These are phyloP conservation scores for Phataginus tricuspis DNA, from an alignment of 2,797 vertebrate genomes.

Conservation along the genomic window DNA sequence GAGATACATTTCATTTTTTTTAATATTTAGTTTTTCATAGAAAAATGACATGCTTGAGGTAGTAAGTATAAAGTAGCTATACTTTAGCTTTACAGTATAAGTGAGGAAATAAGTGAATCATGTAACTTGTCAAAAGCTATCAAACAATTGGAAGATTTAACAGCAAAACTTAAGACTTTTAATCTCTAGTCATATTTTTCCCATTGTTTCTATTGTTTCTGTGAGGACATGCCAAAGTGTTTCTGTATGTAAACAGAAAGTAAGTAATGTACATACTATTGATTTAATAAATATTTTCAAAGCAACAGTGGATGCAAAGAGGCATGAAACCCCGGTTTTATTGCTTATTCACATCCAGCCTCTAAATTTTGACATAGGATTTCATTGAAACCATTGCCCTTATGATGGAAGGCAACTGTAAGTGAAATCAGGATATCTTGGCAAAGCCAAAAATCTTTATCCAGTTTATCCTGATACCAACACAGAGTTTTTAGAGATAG, in stretches of 20 bases:
- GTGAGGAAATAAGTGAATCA: not conserved
- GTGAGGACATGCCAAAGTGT: not conserved
- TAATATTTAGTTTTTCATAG: not conserved
- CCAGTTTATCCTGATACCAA: not conserved
- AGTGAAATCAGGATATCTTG: not conserved
- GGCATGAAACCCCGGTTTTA: not conserved
- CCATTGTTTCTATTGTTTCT: not conserved
- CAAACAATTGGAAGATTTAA: not conserved
- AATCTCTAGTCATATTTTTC: not conserved
- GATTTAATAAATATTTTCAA: slow-evolving; percentile 17
- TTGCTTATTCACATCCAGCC: not conserved
- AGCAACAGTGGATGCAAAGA: not conserved
- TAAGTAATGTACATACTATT: not conserved
- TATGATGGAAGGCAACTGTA: not conserved
- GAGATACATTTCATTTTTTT: not conserved
- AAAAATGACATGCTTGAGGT: not conserved
- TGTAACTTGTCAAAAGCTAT: not conserved
- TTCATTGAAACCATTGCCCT: not conserved
- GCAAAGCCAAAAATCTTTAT: not conserved
- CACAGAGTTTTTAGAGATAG: not conserved
- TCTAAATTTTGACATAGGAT: not conserved
- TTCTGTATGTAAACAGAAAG: not conserved
- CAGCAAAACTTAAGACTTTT: not conserved
- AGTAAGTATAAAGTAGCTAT: not conserved
- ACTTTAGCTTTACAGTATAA: not conserved